Evolutionary conservation across 2,113 vertebrate genomes (phyloP).

Genomic region (Porphyrio hochstetteri): DNA sequence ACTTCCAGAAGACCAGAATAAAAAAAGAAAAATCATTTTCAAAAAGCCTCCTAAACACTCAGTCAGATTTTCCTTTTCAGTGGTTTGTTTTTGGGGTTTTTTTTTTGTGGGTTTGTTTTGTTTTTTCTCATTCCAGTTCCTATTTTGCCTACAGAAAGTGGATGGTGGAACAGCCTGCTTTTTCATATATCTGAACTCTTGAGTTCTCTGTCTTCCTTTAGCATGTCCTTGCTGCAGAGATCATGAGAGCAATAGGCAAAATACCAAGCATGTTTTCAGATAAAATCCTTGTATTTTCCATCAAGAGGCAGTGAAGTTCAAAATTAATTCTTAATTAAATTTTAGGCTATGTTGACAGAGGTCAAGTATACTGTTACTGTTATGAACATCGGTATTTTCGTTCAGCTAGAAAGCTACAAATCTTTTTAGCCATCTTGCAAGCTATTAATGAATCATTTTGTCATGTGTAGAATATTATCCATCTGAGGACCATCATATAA

Average conservation of each 20-base stretch:
- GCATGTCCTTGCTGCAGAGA: background rate
- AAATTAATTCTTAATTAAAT: conserved; percentile 16
- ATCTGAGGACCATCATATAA: background rate
- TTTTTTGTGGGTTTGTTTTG: too few relatives aligned
- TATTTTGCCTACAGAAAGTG: background rate
- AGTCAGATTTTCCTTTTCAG: too few relatives aligned
- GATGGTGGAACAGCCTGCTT: background rate
- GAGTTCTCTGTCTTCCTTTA: background rate
- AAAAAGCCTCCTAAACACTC: background rate
- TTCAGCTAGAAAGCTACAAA: background rate
- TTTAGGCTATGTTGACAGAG: background rate
- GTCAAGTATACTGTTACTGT: background rate
- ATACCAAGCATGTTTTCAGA: background rate
- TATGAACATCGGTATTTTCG: background rate
- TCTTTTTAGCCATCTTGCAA: background rate
- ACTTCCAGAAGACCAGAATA: background rate
- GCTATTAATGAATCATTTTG: conserved; percentile 30
- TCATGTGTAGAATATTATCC: conserved; percentile 21
- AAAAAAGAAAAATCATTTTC: background rate
- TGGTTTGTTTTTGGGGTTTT: too few relatives aligned
- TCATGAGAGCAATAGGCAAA: background rate
- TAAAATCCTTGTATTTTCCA: background rate
- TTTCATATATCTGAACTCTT: background rate
- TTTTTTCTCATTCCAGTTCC: background rate
- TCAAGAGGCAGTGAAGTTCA: background rate